Conservation (phyloP, 2,888 invertebrate genomes). For the Ashinkailepas kermadecensis region DNA sequence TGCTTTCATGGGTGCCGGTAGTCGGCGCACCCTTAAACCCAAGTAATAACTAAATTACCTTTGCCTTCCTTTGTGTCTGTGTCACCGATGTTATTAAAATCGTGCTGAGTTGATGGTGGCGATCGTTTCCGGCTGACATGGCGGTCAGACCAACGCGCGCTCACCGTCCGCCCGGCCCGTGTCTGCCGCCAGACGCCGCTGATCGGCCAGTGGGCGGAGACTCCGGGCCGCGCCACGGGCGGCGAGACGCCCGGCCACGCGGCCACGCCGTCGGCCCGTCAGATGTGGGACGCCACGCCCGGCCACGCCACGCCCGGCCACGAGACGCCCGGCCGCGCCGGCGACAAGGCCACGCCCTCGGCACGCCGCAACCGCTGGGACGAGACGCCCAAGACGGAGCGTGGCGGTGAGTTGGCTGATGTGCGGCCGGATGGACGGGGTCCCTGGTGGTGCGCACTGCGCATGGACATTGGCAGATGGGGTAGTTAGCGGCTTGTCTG, state of each 20-base stretch:
- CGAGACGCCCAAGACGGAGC: slow-evolving; percentile 95
- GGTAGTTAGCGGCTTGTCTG: no score
- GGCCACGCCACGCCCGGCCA: slow-evolving; percentile 74
- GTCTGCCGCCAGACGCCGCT: slow-evolving; percentile 55
- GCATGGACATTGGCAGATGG: no score
- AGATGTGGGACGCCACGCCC: slow-evolving; percentile 85
- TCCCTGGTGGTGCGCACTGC: no score
- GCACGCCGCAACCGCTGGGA: slow-evolving; percentile 95
- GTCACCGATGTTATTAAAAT: neutral
- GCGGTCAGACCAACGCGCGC: no score
- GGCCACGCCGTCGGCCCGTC: slow-evolving; percentile 78
- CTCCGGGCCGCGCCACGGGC: slow-evolving; percentile 72
- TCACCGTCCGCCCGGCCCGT: no score
- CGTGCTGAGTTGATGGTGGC: no score
- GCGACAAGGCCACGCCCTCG: slow-evolving; percentile 56
- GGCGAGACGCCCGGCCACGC: slow-evolving; percentile 69
- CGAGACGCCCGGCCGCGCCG: slow-evolving; percentile 67
- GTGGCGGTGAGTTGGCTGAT: slow-evolving; percentile 49
- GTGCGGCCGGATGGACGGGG: no score
- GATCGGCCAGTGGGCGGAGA: slow-evolving; percentile 86
- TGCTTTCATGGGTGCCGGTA: no score
- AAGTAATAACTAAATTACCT: neutral
- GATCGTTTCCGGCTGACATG: no score
- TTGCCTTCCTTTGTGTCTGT: slow-evolving; percentile 1
- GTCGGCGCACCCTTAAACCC: no score